phyloP scores from a whole-genome alignment of 2,888 invertebrate species.

The Chloroclystis v-ata region DNA sequence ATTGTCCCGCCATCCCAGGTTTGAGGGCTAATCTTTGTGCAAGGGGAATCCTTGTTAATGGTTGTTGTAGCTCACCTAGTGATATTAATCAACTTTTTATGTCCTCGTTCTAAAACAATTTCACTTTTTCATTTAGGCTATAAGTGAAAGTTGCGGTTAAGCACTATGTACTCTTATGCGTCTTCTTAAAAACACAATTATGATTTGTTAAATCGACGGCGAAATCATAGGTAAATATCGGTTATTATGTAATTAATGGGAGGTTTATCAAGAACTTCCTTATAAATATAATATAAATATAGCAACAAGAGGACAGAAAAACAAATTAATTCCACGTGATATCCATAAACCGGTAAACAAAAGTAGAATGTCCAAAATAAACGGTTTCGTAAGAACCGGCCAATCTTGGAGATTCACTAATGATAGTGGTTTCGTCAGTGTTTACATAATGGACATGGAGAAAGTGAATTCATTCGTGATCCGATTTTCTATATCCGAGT shows the following conservation, averaged over 20 bases:
- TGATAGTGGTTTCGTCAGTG: constrained; percentile 39
- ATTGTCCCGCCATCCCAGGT: constrained; percentile 47
- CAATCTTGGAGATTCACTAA: constrained; percentile 38
- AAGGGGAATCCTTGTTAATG: constrained; percentile 29
- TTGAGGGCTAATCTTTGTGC: constrained; percentile 37
- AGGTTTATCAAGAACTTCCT: too few relatives aligned
- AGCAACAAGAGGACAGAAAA: neutral
- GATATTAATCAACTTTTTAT: neutral
- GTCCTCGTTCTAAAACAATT: neutral
- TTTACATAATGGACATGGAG: constrained; percentile 41
- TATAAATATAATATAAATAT: too few relatives aligned
- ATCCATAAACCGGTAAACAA: constrained; percentile 2
- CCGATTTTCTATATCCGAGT: constrained; percentile 38
- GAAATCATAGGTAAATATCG: too few relatives aligned
- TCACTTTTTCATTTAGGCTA: too few relatives aligned
- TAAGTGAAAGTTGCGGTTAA: too few relatives aligned
- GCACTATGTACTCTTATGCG: too few relatives aligned
- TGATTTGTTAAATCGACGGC: too few relatives aligned
- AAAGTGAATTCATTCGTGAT: constrained; percentile 32
- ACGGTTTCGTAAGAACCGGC: constrained; percentile 17
- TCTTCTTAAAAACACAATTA: too few relatives aligned
- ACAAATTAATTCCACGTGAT: neutral
- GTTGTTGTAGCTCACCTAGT: constrained; percentile 17
- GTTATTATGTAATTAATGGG: too few relatives aligned
- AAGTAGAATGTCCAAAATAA: constrained; percentile 24